phyloP scores from a whole-genome alignment of 2,797 vertebrate genomes.

The Enteromius unitaeniatus region DNA sequence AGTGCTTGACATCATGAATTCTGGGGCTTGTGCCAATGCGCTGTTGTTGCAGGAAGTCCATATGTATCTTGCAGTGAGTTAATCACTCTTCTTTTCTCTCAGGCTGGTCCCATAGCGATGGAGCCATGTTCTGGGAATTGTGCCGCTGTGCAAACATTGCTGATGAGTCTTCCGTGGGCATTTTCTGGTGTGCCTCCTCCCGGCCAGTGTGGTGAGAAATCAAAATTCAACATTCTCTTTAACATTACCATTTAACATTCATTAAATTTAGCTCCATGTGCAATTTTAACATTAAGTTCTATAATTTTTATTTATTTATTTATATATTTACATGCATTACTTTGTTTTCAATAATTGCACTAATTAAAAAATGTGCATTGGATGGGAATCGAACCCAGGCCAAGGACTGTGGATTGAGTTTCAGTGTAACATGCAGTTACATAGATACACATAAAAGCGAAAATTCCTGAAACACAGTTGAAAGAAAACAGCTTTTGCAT shows the following conservation, averaged over 20 bases:
- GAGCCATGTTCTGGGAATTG: constrained; percentile 89
- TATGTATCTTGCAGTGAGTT: not conserved
- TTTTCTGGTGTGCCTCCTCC: constrained; percentile 85
- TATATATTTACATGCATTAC: not conserved
- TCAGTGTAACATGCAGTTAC: not conserved
- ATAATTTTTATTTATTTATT: not conserved
- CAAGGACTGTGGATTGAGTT: not conserved
- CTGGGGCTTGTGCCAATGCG: not conserved
- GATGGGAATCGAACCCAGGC: not conserved
- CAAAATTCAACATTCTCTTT: not conserved
- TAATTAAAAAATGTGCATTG: not conserved
- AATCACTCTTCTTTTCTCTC: not conserved
- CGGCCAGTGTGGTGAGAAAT: constrained; percentile 87
- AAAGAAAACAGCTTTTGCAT: constrained; percentile 62
- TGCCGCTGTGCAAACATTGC: constrained; percentile 88
- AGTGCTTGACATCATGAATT: not conserved
- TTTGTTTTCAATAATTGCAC: not conserved
- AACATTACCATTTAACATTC: too few relatives aligned
- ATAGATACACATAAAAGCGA: too few relatives aligned
- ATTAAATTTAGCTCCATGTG: not conserved
- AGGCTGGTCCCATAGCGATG: constrained; percentile 83
- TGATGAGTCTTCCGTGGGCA: constrained; percentile 87
- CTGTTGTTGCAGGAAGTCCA: not conserved
- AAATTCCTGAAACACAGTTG: not conserved
- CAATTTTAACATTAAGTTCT: not conserved